A percentile compares a stretch with the other conserved stretches of the same genome.
These are phyloP conservation scores for Genyomyrus donnyi DNA, from an alignment of 2,113 vertebrate species.

Conservation along the genomic window DNA sequence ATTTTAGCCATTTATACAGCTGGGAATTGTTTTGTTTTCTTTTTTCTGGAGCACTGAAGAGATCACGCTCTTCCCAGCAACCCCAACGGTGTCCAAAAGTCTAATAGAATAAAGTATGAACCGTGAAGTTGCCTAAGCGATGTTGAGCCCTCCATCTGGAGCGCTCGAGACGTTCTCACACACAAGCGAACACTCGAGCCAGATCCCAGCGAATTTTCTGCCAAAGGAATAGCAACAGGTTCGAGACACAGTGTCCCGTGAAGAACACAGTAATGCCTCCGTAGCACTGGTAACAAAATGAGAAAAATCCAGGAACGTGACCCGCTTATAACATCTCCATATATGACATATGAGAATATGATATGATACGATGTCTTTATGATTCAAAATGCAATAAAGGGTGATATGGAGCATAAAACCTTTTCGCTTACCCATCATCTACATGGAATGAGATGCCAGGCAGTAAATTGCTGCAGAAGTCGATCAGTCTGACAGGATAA, in stretches of 20 bases:
- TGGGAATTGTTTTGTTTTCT: background rate
- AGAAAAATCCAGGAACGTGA: background rate
- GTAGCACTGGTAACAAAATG: background rate
- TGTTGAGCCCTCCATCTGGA: background rate
- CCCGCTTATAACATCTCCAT: background rate
- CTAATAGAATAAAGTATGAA: background rate
- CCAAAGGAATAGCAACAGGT: background rate
- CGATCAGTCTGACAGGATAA: conserved; percentile 19
- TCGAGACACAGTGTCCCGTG: background rate
- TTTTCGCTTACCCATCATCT: background rate
- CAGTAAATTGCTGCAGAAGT: conserved; percentile 14
- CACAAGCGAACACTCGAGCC: background rate
- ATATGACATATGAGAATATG: background rate
- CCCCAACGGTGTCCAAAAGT: background rate
- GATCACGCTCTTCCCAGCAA: background rate
- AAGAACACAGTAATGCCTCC: background rate
- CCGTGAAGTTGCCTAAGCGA: background rate
- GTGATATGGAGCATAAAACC: background rate
- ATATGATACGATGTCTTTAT: conserved; percentile 28
- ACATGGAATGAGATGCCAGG: background rate
- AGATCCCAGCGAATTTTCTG: background rate
- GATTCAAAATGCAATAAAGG: background rate
- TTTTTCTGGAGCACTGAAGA: background rate
- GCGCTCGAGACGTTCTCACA: background rate
- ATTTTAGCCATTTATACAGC: background rate